A percentile compares a stretch with the other conserved stretches of the same genome.
Evolutionary conservation across 37 sponge, comb jelly and placozoan species (phyloP).

Genomic region (Axinella damicornis): DNA sequence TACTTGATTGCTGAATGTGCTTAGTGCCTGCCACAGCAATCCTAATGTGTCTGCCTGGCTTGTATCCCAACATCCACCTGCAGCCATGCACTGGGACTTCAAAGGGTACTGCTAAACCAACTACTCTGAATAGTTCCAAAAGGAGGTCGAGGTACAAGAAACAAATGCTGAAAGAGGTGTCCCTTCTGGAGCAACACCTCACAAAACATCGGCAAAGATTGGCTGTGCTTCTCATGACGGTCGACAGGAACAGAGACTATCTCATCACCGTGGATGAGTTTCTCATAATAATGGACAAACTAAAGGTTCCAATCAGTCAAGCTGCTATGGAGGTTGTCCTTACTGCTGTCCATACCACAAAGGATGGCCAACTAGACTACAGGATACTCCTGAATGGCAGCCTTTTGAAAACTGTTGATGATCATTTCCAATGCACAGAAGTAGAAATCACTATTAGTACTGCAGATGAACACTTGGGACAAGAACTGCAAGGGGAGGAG

Average conservation of each 20-base stretch:
- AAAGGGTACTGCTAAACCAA: neutral
- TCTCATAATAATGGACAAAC: neutral
- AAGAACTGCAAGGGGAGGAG: neutral
- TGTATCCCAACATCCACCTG: neutral
- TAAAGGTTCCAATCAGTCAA: neutral
- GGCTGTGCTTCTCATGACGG: neutral
- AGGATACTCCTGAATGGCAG: constrained; percentile 8
- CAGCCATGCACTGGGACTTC: neutral
- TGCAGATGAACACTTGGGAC: neutral
- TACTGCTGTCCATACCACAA: neutral
- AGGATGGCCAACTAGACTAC: constrained; percentile 30
- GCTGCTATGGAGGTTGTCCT: neutral
- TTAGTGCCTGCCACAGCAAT: no score
- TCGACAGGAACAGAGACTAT: constrained; percentile 7
- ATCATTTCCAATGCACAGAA: neutral
- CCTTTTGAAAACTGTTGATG: neutral
- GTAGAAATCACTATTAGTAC: no score
- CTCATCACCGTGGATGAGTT: constrained; percentile 8
- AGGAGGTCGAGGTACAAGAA: neutral
- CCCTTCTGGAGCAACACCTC: neutral
- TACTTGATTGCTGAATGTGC: no score
- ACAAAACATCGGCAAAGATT: neutral
- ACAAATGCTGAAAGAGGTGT: constrained; percentile 7
- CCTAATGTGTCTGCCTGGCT: no score
- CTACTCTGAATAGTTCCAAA: neutral